phyloP scores from a whole-genome alignment of 2,113 vertebrate genomes.

The Chlorocebus sabaeus region DNA sequence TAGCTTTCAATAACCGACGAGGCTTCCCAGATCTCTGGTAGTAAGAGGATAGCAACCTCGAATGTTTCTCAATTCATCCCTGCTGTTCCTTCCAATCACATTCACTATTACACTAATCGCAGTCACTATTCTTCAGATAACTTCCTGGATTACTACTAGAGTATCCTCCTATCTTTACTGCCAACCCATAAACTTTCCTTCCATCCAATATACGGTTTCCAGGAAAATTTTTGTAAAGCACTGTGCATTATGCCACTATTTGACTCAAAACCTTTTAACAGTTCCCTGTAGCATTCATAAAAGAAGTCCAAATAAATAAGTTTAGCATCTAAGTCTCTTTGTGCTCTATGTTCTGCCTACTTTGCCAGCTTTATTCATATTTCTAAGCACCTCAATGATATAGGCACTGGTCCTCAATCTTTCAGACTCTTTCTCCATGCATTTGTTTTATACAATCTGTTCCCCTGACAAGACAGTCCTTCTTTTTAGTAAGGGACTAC shows the following conservation, averaged over 20 bases:
- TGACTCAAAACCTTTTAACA: not conserved
- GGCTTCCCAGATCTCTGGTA: not conserved
- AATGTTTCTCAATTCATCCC: not conserved
- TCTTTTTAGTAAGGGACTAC: not conserved
- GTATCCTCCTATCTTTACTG: not conserved
- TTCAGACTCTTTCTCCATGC: not conserved
- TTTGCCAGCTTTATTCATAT: not conserved
- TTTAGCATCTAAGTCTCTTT: not conserved
- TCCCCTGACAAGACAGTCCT: not conserved
- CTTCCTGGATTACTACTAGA: not conserved
- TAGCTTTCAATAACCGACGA: not conserved
- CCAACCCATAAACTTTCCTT: not conserved
- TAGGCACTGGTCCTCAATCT: not conserved
- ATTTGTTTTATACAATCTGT: not conserved
- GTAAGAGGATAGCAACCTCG: not conserved
- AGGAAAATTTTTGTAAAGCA: not conserved
- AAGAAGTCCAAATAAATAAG: constrained; percentile 21
- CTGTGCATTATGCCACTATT: not conserved
- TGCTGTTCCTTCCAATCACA: not conserved
- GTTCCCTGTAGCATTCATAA: not conserved
- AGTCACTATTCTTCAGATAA: not conserved
- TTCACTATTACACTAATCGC: not conserved
- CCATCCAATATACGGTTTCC: not conserved
- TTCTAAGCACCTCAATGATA: not conserved
- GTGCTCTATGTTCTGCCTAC: not conserved